Conservation (phyloP, 2,797 vertebrate genomes). For the Lerista edwardsae region DNA sequence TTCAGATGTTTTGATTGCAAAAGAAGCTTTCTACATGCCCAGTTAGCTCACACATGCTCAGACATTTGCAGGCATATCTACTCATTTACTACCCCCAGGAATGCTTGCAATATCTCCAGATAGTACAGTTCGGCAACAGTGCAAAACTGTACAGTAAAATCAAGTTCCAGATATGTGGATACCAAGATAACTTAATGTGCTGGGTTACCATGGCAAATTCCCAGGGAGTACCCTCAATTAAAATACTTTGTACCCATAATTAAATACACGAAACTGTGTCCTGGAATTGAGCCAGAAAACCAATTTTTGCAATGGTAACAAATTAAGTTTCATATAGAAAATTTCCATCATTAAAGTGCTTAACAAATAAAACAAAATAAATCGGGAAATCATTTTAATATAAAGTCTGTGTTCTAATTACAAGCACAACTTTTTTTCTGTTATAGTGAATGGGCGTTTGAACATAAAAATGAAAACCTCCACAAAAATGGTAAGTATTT, state of each 20-base stretch:
- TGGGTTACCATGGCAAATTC: slow-evolving; percentile 10
- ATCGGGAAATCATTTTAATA: background rate
- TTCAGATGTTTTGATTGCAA: too few species aligned
- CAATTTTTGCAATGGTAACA: background rate
- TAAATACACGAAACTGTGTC: background rate
- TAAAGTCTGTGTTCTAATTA: background rate
- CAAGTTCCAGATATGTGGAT: background rate
- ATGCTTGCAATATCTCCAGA: background rate
- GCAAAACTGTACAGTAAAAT: background rate
- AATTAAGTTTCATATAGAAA: slow-evolving; percentile 1
- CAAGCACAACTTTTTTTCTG: background rate
- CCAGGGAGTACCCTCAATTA: background rate
- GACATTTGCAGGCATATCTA: too few species aligned
- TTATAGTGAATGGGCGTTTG: background rate
- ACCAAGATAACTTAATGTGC: background rate
- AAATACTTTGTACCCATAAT: background rate
- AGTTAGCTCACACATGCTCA: too few species aligned
- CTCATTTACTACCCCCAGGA: background rate
- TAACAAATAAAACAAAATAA: background rate
- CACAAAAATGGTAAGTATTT: background rate
- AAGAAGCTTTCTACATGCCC: too few species aligned
- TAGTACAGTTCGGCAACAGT: background rate
- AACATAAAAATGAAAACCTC: background rate
- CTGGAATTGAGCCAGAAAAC: background rate
- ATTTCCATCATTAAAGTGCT: background rate